Evolutionary conservation across 2,888 invertebrate species (phyloP).

Genomic region (Stenodera caucasica): DNA sequence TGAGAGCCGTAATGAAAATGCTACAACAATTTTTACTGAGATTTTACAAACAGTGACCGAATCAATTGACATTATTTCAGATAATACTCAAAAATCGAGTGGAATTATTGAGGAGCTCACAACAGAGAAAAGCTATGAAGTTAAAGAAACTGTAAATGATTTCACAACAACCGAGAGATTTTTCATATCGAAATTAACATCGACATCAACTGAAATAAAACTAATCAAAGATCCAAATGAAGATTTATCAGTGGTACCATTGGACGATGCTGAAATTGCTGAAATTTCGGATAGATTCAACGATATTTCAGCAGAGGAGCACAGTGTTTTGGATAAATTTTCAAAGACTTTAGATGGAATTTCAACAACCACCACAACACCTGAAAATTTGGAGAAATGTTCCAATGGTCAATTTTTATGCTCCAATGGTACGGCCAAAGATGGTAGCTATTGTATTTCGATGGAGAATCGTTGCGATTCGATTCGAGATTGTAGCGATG

Average conservation of each 20-base stretch:
- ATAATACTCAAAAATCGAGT: slow-evolving; percentile 19
- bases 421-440: slow-evolving; percentile 61
- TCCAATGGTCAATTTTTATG: slow-evolving; percentile 63
- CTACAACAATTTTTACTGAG: slow-evolving; percentile 41
- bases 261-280: slow-evolving; percentile 34
- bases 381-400: slow-evolving; percentile 47
- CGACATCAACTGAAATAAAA: slow-evolving; percentile 24
- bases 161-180: slow-evolving; percentile 47
- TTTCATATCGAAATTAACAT: slow-evolving; percentile 31
- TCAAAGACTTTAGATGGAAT: background rate
- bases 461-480: slow-evolving; percentile 60
- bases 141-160: slow-evolving; percentile 43
- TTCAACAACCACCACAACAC: slow-evolving; percentile 14
- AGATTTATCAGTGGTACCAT: slow-evolving; percentile 42
- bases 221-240: slow-evolving; percentile 23
- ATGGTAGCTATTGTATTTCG: slow-evolving; percentile 62
- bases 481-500: slow-evolving; percentile 64
- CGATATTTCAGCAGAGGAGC: slow-evolving; percentile 44
- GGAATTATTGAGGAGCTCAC: slow-evolving; percentile 12
- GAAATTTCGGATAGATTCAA: slow-evolving; percentile 37
- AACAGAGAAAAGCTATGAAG: slow-evolving; percentile 41
- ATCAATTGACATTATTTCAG: slow-evolving; percentile 31
- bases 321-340: slow-evolving; percentile 43
- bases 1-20: slow-evolving; percentile 21
- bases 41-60: slow-evolving; percentile 42